Evolutionary conservation across 2,888 invertebrate genomes (phyloP).

Genomic region (Nomada fabriciana): DNA sequence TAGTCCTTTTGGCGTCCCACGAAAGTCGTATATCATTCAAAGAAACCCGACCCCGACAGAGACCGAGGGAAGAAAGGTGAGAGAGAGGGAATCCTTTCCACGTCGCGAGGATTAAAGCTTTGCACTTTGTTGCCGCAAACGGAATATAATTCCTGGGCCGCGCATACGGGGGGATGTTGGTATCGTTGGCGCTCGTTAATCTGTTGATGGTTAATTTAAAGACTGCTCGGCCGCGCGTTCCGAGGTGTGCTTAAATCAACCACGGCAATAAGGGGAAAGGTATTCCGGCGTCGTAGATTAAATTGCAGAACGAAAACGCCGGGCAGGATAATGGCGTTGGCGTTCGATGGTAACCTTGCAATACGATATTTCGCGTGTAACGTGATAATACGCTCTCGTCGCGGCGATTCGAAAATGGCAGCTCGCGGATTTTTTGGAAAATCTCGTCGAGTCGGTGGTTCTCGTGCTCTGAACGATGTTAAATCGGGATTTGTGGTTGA

Average conservation of each 20-base stretch:
- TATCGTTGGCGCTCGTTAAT: slow-evolving; percentile 55
- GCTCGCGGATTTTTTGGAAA: neutral
- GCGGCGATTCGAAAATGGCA: slow-evolving; percentile 17
- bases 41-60: slow-evolving; percentile 51
- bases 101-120: slow-evolving; percentile 53
- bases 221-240: slow-evolving; percentile 42
- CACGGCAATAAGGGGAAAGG: slow-evolving; percentile 40
- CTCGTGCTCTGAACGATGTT: neutral
- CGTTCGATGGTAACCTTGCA: slow-evolving; percentile 48
- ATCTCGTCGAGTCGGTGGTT: neutral
- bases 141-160: slow-evolving; percentile 57
- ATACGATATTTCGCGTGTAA: slow-evolving; percentile 48
- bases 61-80: neutral
- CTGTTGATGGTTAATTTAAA: slow-evolving; percentile 62
- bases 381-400: slow-evolving; percentile 42
- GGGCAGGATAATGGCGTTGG: slow-evolving; percentile 46
- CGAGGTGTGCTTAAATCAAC: slow-evolving; percentile 54
- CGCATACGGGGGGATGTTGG: neutral
- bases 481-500: neutral
- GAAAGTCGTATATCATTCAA: slow-evolving; percentile 62
- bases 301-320: slow-evolving; percentile 50
- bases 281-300: slow-evolving; percentile 45
- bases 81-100: slow-evolving; percentile 1
- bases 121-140: slow-evolving; percentile 62
- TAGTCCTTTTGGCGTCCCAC: slow-evolving; percentile 34